Conservation (phyloP, 2,888 invertebrate genomes). For the Hipparchia sbordonii region DNA sequence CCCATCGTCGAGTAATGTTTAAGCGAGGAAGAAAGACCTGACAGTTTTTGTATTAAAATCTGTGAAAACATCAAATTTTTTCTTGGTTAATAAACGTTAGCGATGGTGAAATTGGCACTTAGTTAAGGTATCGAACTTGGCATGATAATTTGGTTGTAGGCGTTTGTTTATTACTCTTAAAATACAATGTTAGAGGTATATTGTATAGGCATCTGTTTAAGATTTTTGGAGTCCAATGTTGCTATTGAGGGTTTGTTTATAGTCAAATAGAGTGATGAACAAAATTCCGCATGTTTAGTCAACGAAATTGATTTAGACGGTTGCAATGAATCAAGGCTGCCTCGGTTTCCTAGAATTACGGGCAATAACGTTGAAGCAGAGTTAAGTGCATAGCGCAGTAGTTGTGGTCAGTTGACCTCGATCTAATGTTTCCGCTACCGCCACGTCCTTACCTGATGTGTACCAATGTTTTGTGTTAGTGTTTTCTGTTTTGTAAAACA, state of each 20-base stretch:
- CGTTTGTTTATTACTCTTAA: no score
- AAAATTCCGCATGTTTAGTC: background rate
- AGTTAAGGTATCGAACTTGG: no score
- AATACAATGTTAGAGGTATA: no score
- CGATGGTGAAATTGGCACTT: no score
- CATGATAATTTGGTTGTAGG: no score
- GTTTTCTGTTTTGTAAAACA: background rate
- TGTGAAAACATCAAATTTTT: no score
- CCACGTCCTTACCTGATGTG: slow-evolving; percentile 21
- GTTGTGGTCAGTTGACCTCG: slow-evolving; percentile 36
- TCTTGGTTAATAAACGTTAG: no score
- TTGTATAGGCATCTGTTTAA: no score
- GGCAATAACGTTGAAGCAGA: slow-evolving; percentile 33
- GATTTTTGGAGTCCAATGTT: background rate
- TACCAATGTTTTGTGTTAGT: slow-evolving; percentile 10
- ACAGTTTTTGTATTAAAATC: no score
- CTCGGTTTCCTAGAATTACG: slow-evolving; percentile 32
- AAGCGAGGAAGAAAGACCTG: no score
- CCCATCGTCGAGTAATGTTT: no score
- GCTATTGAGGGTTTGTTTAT: background rate
- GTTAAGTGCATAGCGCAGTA: slow-evolving; percentile 35
- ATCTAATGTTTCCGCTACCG: slow-evolving; percentile 34
- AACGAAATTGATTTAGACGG: slow-evolving; percentile 14
- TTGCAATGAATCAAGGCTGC: slow-evolving; percentile 23
- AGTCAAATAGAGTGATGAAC: background rate